A percentile compares a stretch with the other conserved stretches of the same genome.
Conservation (phyloP, 2,888 invertebrate species). For the Scelioninae gen. 2 region DNA sequence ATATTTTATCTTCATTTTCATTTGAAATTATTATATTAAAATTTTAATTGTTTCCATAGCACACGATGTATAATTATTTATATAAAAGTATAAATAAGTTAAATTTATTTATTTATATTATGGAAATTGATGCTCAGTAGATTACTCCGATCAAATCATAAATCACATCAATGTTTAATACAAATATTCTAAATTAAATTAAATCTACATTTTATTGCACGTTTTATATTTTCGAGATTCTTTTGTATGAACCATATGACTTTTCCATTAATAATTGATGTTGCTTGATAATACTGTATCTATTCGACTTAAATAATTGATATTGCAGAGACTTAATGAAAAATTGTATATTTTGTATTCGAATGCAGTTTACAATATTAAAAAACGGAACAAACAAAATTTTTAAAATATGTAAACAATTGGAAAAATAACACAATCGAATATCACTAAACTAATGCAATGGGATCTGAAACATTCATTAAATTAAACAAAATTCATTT, state of each 20-base stretch:
- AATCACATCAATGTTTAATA: slow-evolving; percentile 4
- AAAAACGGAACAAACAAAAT: background rate
- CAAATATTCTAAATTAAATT: background rate
- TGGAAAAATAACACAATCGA: too few relatives aligned
- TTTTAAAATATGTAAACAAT: background rate
- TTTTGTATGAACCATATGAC: background rate
- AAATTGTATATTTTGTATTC: background rate
- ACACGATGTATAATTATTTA: background rate
- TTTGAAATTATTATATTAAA: too few relatives aligned
- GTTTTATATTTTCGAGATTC: slow-evolving; percentile 4
- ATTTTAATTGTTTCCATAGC: too few relatives aligned
- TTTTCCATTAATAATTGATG: background rate
- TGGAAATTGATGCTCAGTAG: background rate
- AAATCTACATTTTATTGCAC: slow-evolving; percentile 15
- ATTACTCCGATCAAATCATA: background rate
- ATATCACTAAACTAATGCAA: too few relatives aligned
- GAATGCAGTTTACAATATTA: background rate
- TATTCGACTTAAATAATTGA: slow-evolving; percentile 7
- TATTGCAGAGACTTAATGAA: background rate
- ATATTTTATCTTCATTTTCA: slow-evolving; percentile 40
- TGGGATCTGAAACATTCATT: too few relatives aligned
- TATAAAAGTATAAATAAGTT: background rate
- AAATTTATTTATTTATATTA: background rate
- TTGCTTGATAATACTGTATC: slow-evolving; percentile 13
- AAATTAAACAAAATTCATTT: too few relatives aligned